phyloP scores from a whole-genome alignment of 2,888 invertebrate genomes.

The Ptycholaimellus sp. region DNA sequence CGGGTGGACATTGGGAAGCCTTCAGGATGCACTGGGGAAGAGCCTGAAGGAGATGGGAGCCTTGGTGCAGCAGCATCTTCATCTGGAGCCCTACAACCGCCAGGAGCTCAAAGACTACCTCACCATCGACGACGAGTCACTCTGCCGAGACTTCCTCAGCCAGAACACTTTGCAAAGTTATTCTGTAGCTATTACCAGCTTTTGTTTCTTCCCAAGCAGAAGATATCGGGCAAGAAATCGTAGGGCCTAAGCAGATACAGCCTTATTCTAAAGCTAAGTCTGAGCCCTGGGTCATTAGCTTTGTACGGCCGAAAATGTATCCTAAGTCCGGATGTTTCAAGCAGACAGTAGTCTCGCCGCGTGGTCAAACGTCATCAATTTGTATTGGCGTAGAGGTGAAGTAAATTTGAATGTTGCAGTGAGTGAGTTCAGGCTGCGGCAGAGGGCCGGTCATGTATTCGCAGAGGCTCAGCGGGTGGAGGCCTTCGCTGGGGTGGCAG shows the following conservation, averaged over 20 bases:
- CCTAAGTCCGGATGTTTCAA: too few relatives aligned
- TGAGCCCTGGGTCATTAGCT: too few relatives aligned
- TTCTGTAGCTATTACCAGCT: background rate
- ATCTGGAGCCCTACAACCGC: conserved; percentile 43
- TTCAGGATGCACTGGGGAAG: conserved; percentile 43
- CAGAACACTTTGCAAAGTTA: conserved; percentile 33
- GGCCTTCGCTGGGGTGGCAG: conserved; percentile 39
- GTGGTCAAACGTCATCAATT: too few relatives aligned
- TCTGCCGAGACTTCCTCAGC: conserved; percentile 43
- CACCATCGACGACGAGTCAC: conserved; percentile 33
- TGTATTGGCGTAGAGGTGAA: too few relatives aligned
- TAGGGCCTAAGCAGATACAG: too few relatives aligned
- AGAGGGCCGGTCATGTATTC: conserved; percentile 63
- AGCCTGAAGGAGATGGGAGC: conserved; percentile 44
- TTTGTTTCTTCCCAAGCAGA: too few relatives aligned
- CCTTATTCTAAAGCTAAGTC: too few relatives aligned
- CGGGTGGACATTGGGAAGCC: conserved; percentile 44
- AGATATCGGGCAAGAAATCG: too few relatives aligned
- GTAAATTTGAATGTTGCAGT: too few relatives aligned
- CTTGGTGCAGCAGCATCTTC: conserved; percentile 41
- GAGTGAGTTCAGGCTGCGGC: conserved; percentile 41
- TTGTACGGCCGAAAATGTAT: too few relatives aligned
- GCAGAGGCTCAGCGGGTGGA: conserved; percentile 58
- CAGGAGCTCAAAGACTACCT: conserved; percentile 37
- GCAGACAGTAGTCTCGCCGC: too few relatives aligned